phyloP scores from a whole-genome alignment of 2,113 vertebrate genomes.

The Nymphicus hollandicus region DNA sequence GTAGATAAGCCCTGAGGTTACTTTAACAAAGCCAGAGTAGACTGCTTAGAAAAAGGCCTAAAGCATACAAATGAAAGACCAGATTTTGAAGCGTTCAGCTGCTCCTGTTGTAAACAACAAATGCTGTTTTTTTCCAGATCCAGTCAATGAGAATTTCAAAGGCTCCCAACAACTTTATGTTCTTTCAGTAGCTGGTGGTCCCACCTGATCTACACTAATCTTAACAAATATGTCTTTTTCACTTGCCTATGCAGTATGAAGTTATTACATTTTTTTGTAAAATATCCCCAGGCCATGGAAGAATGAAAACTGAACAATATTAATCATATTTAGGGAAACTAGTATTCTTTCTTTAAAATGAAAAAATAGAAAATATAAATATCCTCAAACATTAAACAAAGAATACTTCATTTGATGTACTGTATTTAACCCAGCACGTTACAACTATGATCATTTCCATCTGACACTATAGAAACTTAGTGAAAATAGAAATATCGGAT shows the following conservation, averaged over 20 bases:
- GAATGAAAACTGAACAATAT: not conserved
- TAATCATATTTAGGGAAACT: not conserved
- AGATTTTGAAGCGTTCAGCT: conserved; percentile 32
- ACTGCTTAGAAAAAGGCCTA: conserved; percentile 26
- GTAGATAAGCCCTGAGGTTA: conserved; percentile 29
- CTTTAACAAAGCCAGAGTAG: conserved; percentile 17
- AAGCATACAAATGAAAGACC: conserved; percentile 28
- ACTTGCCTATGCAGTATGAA: not conserved
- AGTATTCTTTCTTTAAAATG: not conserved
- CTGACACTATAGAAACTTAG: not conserved
- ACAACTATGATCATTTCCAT: not conserved
- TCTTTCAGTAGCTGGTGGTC: not conserved
- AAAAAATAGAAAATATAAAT: not conserved
- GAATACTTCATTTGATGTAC: not conserved
- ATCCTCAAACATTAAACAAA: not conserved
- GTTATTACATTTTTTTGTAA: not conserved
- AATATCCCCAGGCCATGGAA: not conserved
- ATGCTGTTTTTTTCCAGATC: not conserved
- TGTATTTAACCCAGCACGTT: not conserved
- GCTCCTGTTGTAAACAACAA: conserved; percentile 16
- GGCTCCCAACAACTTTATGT: not conserved
- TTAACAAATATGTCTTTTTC: not conserved
- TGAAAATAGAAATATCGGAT: not conserved
- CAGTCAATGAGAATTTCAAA: conserved; percentile 33
- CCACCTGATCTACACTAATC: not conserved